Percentiles rank a stretch among this genome's conserved stretches.
Evolutionary conservation across 2,113 vertebrate species (phyloP).

Genomic region (Condylura cristata): DNA sequence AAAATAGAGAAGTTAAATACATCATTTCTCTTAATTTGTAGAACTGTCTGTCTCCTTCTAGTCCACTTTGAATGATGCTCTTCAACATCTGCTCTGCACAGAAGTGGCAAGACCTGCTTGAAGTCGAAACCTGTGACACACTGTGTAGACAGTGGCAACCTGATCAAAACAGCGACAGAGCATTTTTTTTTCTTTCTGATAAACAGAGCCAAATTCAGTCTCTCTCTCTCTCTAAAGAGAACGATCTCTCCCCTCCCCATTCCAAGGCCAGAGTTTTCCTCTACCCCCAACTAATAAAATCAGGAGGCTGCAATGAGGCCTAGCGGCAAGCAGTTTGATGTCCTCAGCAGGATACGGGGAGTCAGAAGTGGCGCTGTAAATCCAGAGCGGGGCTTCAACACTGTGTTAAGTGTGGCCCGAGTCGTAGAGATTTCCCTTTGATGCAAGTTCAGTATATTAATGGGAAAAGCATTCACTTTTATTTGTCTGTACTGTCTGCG

Average conservation of each 20-base stretch:
- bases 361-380: conserved; percentile 93
- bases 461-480: conserved; percentile 91
- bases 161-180: not conserved
- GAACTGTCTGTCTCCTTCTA: not conserved
- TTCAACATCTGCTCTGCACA: not conserved
- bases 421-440: conserved; percentile 89
- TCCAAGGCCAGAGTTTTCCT: conserved; percentile 78
- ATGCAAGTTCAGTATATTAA: conserved; percentile 91
- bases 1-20: not conserved
- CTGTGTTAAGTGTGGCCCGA: conserved; percentile 87
- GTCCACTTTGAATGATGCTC: not conserved
- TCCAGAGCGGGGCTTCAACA: conserved; percentile 87
- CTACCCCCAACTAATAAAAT: conserved; percentile 88
- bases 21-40: not conserved
- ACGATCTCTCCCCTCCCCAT: not conserved
- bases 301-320: conserved; percentile 87
- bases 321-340: conserved; percentile 90
- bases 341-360: conserved; percentile 88
- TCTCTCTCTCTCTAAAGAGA: conserved; percentile 40
- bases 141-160: not conserved
- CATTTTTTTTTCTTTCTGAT: not conserved
- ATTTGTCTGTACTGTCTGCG: conserved; percentile 91
- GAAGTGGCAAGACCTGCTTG: not conserved
- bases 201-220: conserved; percentile 24
- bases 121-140: conserved; percentile 15